These are phyloP conservation scores for Pavo muticus DNA, from an alignment of 2,113 vertebrate genomes.

Conservation along the genomic window DNA sequence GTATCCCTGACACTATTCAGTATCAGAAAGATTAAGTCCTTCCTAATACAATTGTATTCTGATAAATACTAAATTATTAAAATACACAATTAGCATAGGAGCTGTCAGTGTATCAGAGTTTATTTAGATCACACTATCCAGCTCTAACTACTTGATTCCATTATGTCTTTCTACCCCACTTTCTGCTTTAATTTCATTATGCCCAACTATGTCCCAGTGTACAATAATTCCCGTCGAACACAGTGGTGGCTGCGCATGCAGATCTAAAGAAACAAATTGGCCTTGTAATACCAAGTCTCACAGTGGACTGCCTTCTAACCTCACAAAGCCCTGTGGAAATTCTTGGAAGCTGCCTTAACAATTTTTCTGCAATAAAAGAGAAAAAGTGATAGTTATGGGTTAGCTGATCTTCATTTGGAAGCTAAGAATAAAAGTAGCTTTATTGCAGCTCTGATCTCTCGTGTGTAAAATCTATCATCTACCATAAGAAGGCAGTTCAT, in stretches of 20 bases:
- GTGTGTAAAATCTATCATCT: slow-evolving; percentile 72
- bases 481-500: slow-evolving; percentile 63
- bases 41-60: background rate
- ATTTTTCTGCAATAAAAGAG: slow-evolving; percentile 62
- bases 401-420: slow-evolving; percentile 69
- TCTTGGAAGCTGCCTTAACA: slow-evolving; percentile 63
- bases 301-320: slow-evolving; percentile 54
- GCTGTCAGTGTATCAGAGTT: background rate
- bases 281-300: slow-evolving; percentile 35
- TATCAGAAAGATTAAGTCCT: background rate
- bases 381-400: slow-evolving; percentile 59
- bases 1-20: background rate
- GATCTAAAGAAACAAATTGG: slow-evolving; percentile 59
- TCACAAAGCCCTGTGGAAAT: slow-evolving; percentile 60
- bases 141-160: background rate
- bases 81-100: slow-evolving; percentile 6
- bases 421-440: slow-evolving; percentile 74
- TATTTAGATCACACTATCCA: background rate
- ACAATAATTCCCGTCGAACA: background rate
- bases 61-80: slow-evolving; percentile 30
- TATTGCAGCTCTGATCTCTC: slow-evolving; percentile 69
- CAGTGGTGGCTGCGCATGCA: background rate
- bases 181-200: slow-evolving; percentile 49
- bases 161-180: background rate
- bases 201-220: background rate